Evolutionary conservation across 2,797 vertebrate genomes (phyloP).

Genomic region (Xyrichtys novacula): DNA sequence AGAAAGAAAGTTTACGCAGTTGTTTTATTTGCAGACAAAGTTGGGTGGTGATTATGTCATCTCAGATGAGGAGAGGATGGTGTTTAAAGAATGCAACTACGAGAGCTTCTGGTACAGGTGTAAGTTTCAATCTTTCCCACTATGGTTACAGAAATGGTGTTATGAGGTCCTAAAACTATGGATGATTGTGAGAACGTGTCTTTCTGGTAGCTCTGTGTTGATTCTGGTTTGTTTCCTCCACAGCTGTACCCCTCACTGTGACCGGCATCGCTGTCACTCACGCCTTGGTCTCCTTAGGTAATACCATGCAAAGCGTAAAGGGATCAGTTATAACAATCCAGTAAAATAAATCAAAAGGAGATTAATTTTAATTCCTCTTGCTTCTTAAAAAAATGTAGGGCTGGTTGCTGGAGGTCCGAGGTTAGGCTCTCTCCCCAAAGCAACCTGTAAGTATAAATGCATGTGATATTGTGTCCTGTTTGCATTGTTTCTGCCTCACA

Average conservation of each 20-base stretch:
- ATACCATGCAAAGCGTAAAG: background rate
- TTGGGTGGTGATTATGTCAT: constrained; percentile 84
- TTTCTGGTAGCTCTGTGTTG: background rate
- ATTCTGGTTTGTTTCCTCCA: constrained; percentile 17
- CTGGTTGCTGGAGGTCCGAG: constrained; percentile 63
- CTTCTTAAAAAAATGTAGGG: constrained; percentile 57
- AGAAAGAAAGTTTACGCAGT: no score
- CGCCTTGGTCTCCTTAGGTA: constrained; percentile 77
- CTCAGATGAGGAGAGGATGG: constrained; percentile 90
- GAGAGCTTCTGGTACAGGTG: constrained; percentile 84
- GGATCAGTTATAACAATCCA: background rate
- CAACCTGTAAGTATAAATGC: constrained; percentile 84
- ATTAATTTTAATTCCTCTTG: no score
- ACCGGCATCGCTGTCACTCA: constrained; percentile 75
- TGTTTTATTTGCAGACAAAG: constrained; percentile 67
- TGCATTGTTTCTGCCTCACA: no score
- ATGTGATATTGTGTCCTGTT: no score
- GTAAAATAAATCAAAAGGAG: background rate
- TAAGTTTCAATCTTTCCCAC: constrained; percentile 61
- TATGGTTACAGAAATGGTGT: background rate
- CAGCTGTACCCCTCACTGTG: constrained; percentile 78
- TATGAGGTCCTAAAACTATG: background rate
- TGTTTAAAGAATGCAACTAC: constrained; percentile 88
- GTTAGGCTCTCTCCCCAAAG: constrained; percentile 79
- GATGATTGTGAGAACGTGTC: background rate